Evolutionary conservation across 2,113 vertebrate genomes (phyloP).

Genomic region (Pyrgilauda ruficollis): DNA sequence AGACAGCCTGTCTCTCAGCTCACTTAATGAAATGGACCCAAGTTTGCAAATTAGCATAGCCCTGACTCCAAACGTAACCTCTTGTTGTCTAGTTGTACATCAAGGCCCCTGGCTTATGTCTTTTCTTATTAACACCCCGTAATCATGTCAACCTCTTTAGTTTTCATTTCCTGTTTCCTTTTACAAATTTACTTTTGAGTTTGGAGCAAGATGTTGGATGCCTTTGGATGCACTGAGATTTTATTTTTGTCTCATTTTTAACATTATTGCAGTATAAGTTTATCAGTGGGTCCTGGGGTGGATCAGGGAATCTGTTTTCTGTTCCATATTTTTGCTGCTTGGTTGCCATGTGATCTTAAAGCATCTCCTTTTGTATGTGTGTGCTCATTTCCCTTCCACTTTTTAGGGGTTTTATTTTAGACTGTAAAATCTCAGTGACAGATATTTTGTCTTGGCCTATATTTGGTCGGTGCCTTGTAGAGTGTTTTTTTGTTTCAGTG

Average conservation of each 20-base stretch:
- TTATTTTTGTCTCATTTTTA: constrained; percentile 10
- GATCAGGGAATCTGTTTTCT: background rate
- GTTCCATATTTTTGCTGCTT: background rate
- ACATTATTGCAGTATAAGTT: background rate
- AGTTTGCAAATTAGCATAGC: constrained; percentile 82
- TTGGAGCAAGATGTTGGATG: background rate
- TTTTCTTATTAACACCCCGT: constrained; percentile 82
- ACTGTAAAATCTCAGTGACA: background rate
- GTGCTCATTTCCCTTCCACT: background rate
- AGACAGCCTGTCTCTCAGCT: constrained; percentile 84
- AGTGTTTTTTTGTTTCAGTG: background rate
- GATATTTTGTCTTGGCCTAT: background rate
- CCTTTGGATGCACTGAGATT: background rate
- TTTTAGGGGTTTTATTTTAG: background rate
- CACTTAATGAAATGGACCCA: constrained; percentile 82
- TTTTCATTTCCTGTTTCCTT: constrained; percentile 72
- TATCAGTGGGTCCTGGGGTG: background rate
- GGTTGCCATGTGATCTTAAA: background rate
- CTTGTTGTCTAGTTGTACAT: constrained; percentile 82
- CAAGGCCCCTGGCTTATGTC: constrained; percentile 79
- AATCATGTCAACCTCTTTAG: constrained; percentile 74
- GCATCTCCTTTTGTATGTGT: background rate
- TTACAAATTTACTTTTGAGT: constrained; percentile 59
- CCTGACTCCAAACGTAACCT: constrained; percentile 78
- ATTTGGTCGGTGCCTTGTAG: background rate